Evolutionary conservation across 2,113 vertebrate species (phyloP), one percentile per base, ranked within the genome.

Genomic region (Pelusios castaneus): DNA sequence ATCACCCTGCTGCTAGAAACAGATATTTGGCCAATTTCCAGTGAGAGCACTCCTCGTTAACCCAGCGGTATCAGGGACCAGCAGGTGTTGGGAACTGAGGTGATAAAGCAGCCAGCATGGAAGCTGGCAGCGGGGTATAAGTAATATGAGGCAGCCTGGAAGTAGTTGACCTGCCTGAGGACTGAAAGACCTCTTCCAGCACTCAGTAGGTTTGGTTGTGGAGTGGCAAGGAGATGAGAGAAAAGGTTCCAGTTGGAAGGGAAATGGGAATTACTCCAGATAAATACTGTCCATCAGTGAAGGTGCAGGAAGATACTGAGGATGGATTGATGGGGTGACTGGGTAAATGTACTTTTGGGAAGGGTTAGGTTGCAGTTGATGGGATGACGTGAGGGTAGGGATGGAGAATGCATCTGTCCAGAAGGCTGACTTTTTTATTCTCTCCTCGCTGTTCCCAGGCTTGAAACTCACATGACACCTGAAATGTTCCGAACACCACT

Each of bases 401-500:
- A 47, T 84, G 2, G 47, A 11, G 31, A 87, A 79, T 91, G 55
- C 3, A 22, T 2, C 6, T 7, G 38, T 21, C 90, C 31, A 85
- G 29, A 78, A 84, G 52, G 0, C 3, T 14, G 43, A 63, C 10
- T 5, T 22, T 54, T 85, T 47, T 84, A 51, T 88, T 87, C 41
- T 75, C 29, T 41, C 83, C 80, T 87, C n/a, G 51, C 27, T 86
- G 29, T 1, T 58, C 84, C 17, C 89, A 99, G 99, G 70, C 98
- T 99, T 24, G 99, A 99, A 95, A 99, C 98, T 52, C 99, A 99
- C 89, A 99, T 99, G 99, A 99, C 99, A 2, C 99, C 99, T 0
- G 99, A 99, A 96, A 99, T 99, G 97, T 99, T 99, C 93, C 98
- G 99, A 89, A 99, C 99, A 0, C 99, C 99, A 0, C 97, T 99